Conservation (phyloP, 2,797 vertebrate genomes). For the Leptatherina wallacei region DNA sequence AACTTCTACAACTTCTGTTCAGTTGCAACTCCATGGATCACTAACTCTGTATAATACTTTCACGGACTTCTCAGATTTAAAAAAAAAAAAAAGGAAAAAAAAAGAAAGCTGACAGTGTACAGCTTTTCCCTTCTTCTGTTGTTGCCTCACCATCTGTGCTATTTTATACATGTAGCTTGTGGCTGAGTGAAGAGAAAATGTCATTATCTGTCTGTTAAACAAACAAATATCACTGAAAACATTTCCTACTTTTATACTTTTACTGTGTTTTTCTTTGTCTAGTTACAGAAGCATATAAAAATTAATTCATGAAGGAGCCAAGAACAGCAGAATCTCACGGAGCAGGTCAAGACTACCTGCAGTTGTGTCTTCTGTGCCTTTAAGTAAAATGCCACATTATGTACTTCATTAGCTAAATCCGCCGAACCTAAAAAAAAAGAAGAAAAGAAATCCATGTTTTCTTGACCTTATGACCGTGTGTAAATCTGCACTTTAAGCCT, state of each 20-base stretch:
- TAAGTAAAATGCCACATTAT: constrained; percentile 5
- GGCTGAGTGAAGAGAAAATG: not conserved
- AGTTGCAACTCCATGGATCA: not conserved
- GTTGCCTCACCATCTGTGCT: not conserved
- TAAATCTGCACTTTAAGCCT: constrained; percentile 32
- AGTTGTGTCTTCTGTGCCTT: constrained; percentile 9
- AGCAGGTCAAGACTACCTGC: not conserved
- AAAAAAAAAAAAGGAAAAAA: not conserved
- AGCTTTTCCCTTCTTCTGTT: constrained; percentile 2
- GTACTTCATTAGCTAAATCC: constrained; percentile 36
- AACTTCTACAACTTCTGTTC: constrained; percentile 1
- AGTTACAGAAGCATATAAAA: not conserved
- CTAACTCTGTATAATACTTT: not conserved
- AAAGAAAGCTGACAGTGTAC: not conserved
- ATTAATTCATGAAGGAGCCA: not conserved
- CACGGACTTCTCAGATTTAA: not conserved
- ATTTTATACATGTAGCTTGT: not conserved
- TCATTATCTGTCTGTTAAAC: not conserved
- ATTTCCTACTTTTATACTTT: not conserved
- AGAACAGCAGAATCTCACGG: not conserved
- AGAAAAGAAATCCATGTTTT: constrained; percentile 6
- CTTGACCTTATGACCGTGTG: constrained; percentile 44
- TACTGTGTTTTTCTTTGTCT: too few species aligned
- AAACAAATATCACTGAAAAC: not conserved
- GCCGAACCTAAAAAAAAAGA: constrained; percentile 15